Conservation (phyloP, 2,113 vertebrate genomes). For the Tachysurus vachellii region DNA sequence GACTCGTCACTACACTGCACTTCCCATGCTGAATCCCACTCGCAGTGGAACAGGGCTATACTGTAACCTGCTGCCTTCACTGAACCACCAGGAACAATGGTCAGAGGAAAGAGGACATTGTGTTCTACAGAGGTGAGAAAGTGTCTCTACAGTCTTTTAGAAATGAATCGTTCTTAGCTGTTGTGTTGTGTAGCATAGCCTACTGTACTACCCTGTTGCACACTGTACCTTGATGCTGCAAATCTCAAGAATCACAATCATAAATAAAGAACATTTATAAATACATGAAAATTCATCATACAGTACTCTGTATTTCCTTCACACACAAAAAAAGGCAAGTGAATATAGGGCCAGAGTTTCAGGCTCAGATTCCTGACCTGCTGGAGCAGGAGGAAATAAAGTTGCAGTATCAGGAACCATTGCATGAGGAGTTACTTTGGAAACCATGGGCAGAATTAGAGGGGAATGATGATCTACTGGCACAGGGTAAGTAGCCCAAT, state of each 20-base stretch:
- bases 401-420: constrained; percentile 44
- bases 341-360: constrained; percentile 73
- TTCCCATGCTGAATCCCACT: constrained; percentile 72
- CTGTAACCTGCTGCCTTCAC: constrained; percentile 54
- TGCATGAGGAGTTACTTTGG: constrained; percentile 71
- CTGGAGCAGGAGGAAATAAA: background rate
- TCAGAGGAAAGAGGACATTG: constrained; percentile 37
- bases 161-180: background rate
- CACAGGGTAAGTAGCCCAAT: constrained; percentile 61
- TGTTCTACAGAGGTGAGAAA: constrained; percentile 25
- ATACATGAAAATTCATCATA: background rate
- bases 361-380: constrained; percentile 67
- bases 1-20: constrained; percentile 65
- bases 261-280: background rate
- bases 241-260: background rate
- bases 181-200: no score
- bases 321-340: constrained; percentile 56
- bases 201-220: background rate
- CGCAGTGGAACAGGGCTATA: constrained; percentile 72
- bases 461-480: constrained; percentile 53
- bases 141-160: background rate
- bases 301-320: background rate
- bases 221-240: background rate
- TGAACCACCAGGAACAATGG: constrained; percentile 31
- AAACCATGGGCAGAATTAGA: constrained; percentile 66